Conservation (phyloP, 2,113 vertebrate species). For the Falco punctatus region DNA sequence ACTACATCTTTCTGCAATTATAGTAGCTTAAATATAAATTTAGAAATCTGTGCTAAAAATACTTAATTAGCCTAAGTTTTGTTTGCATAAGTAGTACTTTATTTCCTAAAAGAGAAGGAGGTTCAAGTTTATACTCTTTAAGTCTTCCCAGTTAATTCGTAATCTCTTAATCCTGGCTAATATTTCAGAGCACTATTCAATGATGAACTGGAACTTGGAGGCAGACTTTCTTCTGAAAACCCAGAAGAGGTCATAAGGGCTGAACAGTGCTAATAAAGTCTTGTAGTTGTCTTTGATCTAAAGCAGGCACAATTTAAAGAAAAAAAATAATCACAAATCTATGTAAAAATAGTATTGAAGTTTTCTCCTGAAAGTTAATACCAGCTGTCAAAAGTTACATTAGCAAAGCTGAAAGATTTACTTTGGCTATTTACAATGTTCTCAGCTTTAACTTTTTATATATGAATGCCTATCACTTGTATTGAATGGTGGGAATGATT, state of each 20-base stretch:
- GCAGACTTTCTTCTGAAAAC: background rate
- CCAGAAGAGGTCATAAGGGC: background rate
- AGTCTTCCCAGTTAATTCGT: background rate
- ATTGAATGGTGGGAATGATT: background rate
- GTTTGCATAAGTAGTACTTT: background rate
- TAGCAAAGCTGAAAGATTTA: background rate
- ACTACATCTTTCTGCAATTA: background rate
- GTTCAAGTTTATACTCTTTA: background rate
- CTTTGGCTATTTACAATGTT: background rate
- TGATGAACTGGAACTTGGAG: background rate
- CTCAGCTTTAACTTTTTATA: background rate
- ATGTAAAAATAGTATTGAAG: background rate
- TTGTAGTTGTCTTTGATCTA: background rate
- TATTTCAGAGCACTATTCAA: background rate
- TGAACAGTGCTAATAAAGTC: background rate
- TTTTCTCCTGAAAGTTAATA: background rate
- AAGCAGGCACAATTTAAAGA: background rate
- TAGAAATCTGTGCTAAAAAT: background rate
- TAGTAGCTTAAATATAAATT: background rate
- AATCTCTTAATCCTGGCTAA: constrained; percentile 9
- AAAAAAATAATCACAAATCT: background rate
- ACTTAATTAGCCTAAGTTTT: background rate
- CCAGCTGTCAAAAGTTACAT: background rate
- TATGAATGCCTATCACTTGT: background rate
- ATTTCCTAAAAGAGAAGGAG: background rate